These are phyloP conservation scores for Drosophila pseudotalamancana DNA, from an alignment of 2,888 invertebrate species.

Conservation along the genomic window DNA sequence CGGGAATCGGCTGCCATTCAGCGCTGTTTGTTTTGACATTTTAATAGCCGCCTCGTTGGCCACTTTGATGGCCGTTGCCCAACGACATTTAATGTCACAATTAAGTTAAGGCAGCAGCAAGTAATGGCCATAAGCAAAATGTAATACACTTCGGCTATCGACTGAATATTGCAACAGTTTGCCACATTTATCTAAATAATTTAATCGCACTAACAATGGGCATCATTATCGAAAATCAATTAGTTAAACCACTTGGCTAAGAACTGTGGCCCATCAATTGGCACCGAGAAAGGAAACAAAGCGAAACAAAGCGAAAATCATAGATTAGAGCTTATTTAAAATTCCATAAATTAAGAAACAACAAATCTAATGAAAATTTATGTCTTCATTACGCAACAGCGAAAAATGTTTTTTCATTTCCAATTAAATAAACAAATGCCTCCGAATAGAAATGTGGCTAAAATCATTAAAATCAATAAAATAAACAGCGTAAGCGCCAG, in stretches of 20 bases:
- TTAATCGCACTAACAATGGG: slow-evolving; percentile 43
- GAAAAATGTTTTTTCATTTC: slow-evolving; percentile 58
- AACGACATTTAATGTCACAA: slow-evolving; percentile 72
- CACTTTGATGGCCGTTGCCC: slow-evolving; percentile 56
- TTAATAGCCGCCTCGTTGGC: slow-evolving; percentile 66
- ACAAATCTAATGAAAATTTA: slow-evolving; percentile 71
- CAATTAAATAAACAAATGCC: slow-evolving; percentile 60
- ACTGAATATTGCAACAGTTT: too few relatives aligned
- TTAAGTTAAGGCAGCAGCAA: slow-evolving; percentile 26
- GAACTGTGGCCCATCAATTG: slow-evolving; percentile 43
- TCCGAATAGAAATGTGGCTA: slow-evolving; percentile 61
- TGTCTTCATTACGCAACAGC: slow-evolving; percentile 66
- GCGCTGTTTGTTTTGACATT: slow-evolving; percentile 70
- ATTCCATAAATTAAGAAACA: slow-evolving; percentile 72
- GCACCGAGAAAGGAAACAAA: slow-evolving; percentile 17
- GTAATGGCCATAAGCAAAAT: too few relatives aligned
- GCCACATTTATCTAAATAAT: too few relatives aligned
- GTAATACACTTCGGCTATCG: too few relatives aligned
- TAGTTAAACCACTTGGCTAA: slow-evolving; percentile 35
- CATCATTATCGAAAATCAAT: slow-evolving; percentile 46
- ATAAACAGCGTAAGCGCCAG: slow-evolving; percentile 65
- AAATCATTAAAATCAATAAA: slow-evolving; percentile 77
- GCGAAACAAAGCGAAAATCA: slow-evolving; percentile 14
- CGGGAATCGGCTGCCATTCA: slow-evolving; percentile 48
- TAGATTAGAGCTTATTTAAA: slow-evolving; percentile 57